Evolutionary conservation across 53 echinoderm and acorn worm genomes (phyloP).

Genomic region (Arbacia lixula): DNA sequence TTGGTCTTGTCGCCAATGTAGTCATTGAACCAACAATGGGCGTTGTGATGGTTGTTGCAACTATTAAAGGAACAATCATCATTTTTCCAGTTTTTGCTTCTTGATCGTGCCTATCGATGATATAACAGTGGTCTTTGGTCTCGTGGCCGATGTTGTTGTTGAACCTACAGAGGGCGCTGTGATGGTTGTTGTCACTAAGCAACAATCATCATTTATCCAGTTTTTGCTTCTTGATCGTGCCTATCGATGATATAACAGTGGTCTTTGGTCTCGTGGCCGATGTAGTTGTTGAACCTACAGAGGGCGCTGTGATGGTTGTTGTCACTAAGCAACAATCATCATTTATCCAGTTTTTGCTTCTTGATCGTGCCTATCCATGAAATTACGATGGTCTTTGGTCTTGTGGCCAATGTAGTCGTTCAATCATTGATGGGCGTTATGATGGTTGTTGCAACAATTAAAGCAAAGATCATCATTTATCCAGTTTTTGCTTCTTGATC

Average conservation of each 20-base stretch:
- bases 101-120: not conserved
- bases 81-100: not conserved
- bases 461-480: not conserved
- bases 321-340: too few relatives aligned
- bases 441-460: slow-evolving; percentile 19
- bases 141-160: too few relatives aligned
- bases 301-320: too few relatives aligned
- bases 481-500: not conserved
- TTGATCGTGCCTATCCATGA: slow-evolving; percentile 63
- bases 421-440: slow-evolving; percentile 33
- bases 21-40: slow-evolving; percentile 36
- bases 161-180: too few relatives aligned
- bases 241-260: too few relatives aligned
- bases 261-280: too few relatives aligned
- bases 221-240: too few relatives aligned
- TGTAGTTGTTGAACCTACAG: too few relatives aligned
- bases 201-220: too few relatives aligned
- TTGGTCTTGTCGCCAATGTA: slow-evolving; percentile 39
- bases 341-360: slow-evolving; percentile 61
- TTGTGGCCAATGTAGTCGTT: slow-evolving; percentile 42
- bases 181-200: too few relatives aligned
- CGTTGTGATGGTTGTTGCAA: slow-evolving; percentile 49
- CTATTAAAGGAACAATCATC: not conserved
- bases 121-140: not conserved
- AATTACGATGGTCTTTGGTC: slow-evolving; percentile 59